Percentiles rank a stretch among this genome's conserved stretches.
phyloP scores from a whole-genome alignment of 2,797 vertebrate genomes.

The Pseudochirops corinnae region DNA sequence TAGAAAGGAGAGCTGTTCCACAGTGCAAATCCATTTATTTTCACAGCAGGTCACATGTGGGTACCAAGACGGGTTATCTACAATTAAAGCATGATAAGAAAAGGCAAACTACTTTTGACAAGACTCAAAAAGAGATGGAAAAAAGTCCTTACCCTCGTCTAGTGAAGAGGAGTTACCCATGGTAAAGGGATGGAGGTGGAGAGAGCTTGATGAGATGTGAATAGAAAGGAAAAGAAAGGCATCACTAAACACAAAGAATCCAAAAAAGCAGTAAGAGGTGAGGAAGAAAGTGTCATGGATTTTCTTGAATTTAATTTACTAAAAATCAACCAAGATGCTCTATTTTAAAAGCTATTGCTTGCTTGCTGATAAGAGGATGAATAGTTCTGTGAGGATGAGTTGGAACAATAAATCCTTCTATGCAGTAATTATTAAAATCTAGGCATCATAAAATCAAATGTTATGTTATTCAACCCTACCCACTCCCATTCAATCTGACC shows the following conservation, averaged over 20 bases:
- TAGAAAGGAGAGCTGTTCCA: conserved; percentile 9
- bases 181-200: conserved; percentile 84
- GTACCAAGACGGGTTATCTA: neutral
- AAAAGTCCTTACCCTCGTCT: conserved; percentile 81
- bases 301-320: conserved; percentile 62
- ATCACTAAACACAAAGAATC: conserved; percentile 81
- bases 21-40: neutral
- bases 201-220: conserved; percentile 84
- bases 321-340: conserved; percentile 53
- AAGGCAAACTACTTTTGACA: neutral
- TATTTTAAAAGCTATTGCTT: conserved; percentile 55
- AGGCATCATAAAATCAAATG: conserved; percentile 68
- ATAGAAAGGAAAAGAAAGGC: conserved; percentile 83
- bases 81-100: neutral
- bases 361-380: conserved; percentile 58
- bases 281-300: conserved; percentile 75
- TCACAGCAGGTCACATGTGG: conserved; percentile 15
- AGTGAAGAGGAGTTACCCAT: conserved; percentile 83
- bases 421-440: conserved; percentile 46
- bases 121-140: conserved; percentile 69
- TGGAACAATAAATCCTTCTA: conserved; percentile 54
- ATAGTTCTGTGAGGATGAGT: conserved; percentile 55
- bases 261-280: conserved; percentile 78
- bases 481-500: conserved; percentile 72
- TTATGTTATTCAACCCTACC: conserved; percentile 73